Conservation (phyloP, 1,140 invertebrate genomes). For the Venturia canescens region DNA sequence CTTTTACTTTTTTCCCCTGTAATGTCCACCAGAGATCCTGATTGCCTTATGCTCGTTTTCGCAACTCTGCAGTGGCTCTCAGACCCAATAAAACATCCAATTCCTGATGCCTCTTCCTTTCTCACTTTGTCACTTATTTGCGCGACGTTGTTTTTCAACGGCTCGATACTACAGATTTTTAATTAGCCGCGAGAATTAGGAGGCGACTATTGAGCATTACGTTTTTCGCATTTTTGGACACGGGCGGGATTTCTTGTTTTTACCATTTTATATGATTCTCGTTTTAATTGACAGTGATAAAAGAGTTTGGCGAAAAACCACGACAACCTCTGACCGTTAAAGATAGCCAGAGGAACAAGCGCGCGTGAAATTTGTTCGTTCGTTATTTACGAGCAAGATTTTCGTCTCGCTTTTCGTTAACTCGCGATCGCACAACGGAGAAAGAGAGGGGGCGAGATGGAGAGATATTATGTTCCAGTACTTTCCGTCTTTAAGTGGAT, state of each 20-base stretch:
- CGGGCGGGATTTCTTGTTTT: neutral
- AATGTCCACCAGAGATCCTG: slow-evolving; percentile 64
- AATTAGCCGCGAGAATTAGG: too few relatives aligned
- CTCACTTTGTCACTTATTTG: neutral
- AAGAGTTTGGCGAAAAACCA: neutral
- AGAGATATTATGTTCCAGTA: neutral
- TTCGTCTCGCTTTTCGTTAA: slow-evolving; percentile 59
- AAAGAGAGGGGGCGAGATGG: too few relatives aligned
- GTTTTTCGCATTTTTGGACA: neutral
- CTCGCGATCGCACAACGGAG: neutral
- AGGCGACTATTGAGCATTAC: neutral
- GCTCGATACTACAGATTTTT: too few relatives aligned
- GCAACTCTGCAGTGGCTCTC: slow-evolving; percentile 59
- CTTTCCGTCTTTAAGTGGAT: slow-evolving; percentile 19
- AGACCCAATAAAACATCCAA: neutral
- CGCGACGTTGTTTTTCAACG: too few relatives aligned
- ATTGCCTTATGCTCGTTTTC: slow-evolving; percentile 65
- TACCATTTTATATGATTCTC: neutral
- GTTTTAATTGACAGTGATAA: slow-evolving; percentile 8
- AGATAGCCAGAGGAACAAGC: slow-evolving; percentile 63
- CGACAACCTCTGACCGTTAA: slow-evolving; percentile 61
- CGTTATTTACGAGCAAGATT: slow-evolving; percentile 70
- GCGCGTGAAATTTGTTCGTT: slow-evolving; percentile 69
- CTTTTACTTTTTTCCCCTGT: slow-evolving; percentile 57
- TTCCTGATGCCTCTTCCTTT: neutral